Base-by-base conservation (phyloP, 1,140 invertebrate species). In the Daktulosphaira vitifoliae region DNA sequence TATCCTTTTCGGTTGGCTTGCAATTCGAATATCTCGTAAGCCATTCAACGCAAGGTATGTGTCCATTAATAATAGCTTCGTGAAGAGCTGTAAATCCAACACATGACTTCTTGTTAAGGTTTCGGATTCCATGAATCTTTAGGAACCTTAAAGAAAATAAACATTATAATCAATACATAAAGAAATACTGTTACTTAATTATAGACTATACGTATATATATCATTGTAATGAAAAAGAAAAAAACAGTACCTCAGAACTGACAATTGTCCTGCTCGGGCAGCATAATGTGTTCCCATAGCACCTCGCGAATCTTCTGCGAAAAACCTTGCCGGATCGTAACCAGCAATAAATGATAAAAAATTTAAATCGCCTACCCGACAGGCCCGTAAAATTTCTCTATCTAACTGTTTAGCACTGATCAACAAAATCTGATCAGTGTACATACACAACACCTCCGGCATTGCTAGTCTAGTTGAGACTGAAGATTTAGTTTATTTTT, bases 211-310 rank as follows among this genome's bases (percentile, higher is more conserved):
- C n/a, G n/a, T n/a, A n/a, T n/a, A n/a, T n/a, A n/a, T n/a, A n/a
- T n/a, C n/a, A n/a, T n/a, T n/a, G n/a, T n/a, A n/a, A n/a, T n/a
- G n/a, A n/a, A n/a, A n/a, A n/a, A n/a, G n/a, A n/a, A n/a, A n/a
- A n/a, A n/a, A n/a, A n/a, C n/a, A n/a, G 29, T 33, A 44, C 44
- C 46, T 44, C 23, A 67, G 9, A 8, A 65, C 66, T 9, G 65
- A 29, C 29, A 67, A 37, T 25, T 67, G 66, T 15, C 59, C 59
- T 0, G 29, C 33, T 3, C 77, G 71, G 11, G 76, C 76, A 0
- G 76, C 78, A 68, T 77, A 77, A 67, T 78, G 77, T 33, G 77
- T 67, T 65, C 74, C 74, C 33, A 70, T 74, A 2, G 77, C 76
- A 2, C 76, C 76, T 25, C 72, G 70, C 25, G 66, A 54, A 20